These are phyloP conservation scores for Cylas formicarius DNA, from an alignment of 1,140 invertebrate genomes.

Conservation along the genomic window DNA sequence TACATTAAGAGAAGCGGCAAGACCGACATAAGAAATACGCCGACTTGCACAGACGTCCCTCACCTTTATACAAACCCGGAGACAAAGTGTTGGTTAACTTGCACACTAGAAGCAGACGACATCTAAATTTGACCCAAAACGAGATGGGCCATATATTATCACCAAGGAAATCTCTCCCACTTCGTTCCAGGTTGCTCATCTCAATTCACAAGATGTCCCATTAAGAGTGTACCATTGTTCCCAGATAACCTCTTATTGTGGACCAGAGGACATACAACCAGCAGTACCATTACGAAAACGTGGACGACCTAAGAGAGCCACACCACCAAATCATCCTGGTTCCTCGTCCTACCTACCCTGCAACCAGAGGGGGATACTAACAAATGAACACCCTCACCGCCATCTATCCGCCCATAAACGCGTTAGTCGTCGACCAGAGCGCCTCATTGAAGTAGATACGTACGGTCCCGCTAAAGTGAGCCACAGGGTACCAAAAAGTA, in stretches of 20 bases:
- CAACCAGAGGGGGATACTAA: too few species aligned
- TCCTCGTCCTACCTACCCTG: too few species aligned
- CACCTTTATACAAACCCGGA: conserved; percentile 4
- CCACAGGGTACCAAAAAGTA: too few species aligned
- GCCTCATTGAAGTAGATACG: too few species aligned
- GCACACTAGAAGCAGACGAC: conserved; percentile 26
- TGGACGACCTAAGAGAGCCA: conserved; percentile 6
- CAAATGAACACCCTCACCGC: too few species aligned
- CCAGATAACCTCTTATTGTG: conserved; percentile 2
- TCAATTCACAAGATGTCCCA: too few species aligned
- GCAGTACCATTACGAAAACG: conserved; percentile 8
- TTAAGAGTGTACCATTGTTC: conserved; percentile 16
- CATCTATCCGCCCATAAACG: too few species aligned
- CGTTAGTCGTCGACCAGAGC: too few species aligned
- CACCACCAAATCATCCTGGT: too few species aligned
- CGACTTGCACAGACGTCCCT: not conserved
- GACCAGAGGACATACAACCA: too few species aligned
- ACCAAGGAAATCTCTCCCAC: too few species aligned
- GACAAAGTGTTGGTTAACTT: conserved; percentile 19
- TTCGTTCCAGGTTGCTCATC: not conserved
- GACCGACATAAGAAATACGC: conserved; percentile 13
- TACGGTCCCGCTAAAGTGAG: too few species aligned
- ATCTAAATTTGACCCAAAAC: conserved; percentile 25
- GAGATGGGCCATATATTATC: conserved; percentile 27
- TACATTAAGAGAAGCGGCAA: conserved; percentile 11